Conservation (phyloP, 37 sponge, comb jelly and placozoan genomes). For the Halisarca cf. caerulea region DNA sequence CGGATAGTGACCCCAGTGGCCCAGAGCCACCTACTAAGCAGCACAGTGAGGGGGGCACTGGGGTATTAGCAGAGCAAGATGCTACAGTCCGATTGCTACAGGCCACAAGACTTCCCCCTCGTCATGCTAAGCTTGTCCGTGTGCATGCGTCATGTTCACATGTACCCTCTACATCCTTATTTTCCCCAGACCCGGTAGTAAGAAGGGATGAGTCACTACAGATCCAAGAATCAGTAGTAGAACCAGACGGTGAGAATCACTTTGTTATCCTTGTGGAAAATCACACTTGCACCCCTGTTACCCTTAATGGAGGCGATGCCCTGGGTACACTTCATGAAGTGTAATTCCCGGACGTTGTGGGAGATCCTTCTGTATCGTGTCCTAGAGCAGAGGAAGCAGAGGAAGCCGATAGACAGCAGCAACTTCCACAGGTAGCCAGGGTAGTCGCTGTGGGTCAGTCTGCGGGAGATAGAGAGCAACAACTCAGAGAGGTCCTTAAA, state of each 20-base stretch:
- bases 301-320: too few relatives aligned
- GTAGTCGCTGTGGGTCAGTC: neutral
- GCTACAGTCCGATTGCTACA: constrained; percentile 8
- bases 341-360: too few relatives aligned
- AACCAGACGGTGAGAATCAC: too few relatives aligned
- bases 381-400: neutral
- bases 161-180: too few relatives aligned
- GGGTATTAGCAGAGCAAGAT: neutral
- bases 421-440: neutral
- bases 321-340: too few relatives aligned
- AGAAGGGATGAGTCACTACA: too few relatives aligned
- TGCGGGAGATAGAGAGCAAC: neutral
- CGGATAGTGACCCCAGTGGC: neutral
- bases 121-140: neutral
- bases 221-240: too few relatives aligned
- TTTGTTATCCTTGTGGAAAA: too few relatives aligned
- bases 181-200: too few relatives aligned
- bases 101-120: constrained; percentile 11
- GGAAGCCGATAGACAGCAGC: neutral
- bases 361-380: too few relatives aligned
- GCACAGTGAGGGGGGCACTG: neutral
- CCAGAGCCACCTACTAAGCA: neutral
- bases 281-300: too few relatives aligned
- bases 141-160: neutral
- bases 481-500: neutral